These are phyloP conservation scores for Stomatorhinus ivindoensis DNA, from an alignment of 2,113 vertebrate genomes.

Conservation along the genomic window DNA sequence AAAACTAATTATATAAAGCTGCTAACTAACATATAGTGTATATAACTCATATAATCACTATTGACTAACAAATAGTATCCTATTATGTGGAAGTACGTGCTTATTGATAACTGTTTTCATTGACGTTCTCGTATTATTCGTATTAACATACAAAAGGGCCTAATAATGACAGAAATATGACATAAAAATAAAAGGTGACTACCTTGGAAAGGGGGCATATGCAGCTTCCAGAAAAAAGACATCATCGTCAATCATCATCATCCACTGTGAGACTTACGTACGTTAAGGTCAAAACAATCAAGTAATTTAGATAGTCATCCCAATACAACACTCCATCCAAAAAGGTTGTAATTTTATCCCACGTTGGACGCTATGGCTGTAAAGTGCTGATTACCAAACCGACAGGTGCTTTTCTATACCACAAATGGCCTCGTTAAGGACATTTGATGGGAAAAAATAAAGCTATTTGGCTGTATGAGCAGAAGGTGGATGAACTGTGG, in stretches of 20 bases:
- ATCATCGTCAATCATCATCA: not conserved
- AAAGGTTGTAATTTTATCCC: constrained; percentile 35
- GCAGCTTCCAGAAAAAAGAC: not conserved
- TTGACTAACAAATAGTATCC: not conserved
- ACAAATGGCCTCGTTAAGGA: constrained; percentile 12
- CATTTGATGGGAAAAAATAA: constrained; percentile 5
- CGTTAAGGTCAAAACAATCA: constrained; percentile 9
- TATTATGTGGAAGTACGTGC: not conserved
- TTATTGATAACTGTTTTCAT: not conserved
- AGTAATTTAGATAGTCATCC: constrained; percentile 29
- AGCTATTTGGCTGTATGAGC: constrained; percentile 8
- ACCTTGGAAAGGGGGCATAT: not conserved
- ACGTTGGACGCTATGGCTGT: constrained; percentile 27
- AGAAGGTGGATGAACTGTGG: not conserved
- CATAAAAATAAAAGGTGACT: not conserved
- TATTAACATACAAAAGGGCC: not conserved
- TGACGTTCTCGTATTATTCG: not conserved
- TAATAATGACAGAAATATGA: not conserved
- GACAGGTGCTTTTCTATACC: constrained; percentile 17
- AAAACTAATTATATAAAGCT: not conserved
- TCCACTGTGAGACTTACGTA: not conserved
- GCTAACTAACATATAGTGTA: not conserved
- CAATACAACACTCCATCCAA: constrained; percentile 30
- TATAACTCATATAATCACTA: not conserved
- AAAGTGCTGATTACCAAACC: constrained; percentile 29